Evolutionary conservation across 2,888 invertebrate genomes (phyloP).

Genomic region (Kryphioiulus occultus): DNA sequence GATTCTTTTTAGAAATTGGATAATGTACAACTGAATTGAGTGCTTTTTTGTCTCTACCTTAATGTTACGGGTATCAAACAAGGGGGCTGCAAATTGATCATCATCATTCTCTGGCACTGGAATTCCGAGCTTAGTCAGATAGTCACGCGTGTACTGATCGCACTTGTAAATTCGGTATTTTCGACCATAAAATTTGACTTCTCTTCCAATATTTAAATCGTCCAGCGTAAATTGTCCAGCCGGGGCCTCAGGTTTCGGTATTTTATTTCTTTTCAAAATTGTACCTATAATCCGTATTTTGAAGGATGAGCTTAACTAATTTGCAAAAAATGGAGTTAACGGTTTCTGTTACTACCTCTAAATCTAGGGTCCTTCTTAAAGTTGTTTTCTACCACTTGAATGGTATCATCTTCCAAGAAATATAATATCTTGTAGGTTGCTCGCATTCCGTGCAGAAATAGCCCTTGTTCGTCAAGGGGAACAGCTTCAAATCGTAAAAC

Average conservation of each 20-base stretch:
- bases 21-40: background rate
- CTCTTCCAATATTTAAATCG: conserved; percentile 84
- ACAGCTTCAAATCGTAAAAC: conserved; percentile 44
- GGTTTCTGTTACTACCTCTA: no score
- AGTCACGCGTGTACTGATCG: conserved; percentile 82
- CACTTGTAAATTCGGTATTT: conserved; percentile 83
- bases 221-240: conserved; percentile 65
- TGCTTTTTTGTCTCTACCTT: background rate
- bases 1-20: background rate
- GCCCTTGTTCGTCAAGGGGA: background rate
- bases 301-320: background rate
- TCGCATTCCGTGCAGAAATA: conserved; percentile 4
- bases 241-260: conserved; percentile 78
- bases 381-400: conserved; percentile 84
- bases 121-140: conserved; percentile 84
- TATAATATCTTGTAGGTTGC: conserved; percentile 73
- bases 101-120: conserved; percentile 66
- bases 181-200: conserved; percentile 81
- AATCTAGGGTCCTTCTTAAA: conserved; percentile 81
- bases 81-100: background rate
- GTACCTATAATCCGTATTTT: conserved; percentile 68
- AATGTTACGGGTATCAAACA: background rate
- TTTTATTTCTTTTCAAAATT: conserved; percentile 80
- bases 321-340: background rate
- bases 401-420: conserved; percentile 89